These are phyloP conservation scores for Sphinx pinastri DNA, from an alignment of 2,888 invertebrate genomes.

Conservation along the genomic window DNA sequence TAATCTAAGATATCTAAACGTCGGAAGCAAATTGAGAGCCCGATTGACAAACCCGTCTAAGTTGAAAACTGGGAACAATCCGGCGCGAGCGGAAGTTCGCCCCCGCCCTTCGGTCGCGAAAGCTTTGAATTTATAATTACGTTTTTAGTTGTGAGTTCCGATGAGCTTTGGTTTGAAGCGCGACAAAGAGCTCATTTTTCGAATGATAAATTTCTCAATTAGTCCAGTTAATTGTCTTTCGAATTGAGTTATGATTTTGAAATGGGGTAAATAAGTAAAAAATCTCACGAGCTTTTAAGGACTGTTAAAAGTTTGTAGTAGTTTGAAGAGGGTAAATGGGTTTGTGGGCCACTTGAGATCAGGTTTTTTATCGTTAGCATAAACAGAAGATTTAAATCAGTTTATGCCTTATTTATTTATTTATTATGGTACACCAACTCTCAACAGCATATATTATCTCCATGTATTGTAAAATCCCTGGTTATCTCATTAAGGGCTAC, in stretches of 20 bases:
- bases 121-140: slow-evolving; percentile 47
- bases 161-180: slow-evolving; percentile 23
- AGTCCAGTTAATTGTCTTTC: slow-evolving; percentile 5
- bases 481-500: no score
- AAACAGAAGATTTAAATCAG: no score
- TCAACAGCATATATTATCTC: no score
- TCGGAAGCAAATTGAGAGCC: slow-evolving; percentile 23
- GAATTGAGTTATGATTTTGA: slow-evolving; percentile 7
- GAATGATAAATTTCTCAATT: slow-evolving; percentile 23
- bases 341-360: no score
- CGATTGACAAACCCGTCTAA: slow-evolving; percentile 25
- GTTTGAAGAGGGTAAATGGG: no score
- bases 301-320: no score
- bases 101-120: slow-evolving; percentile 10
- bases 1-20: neutral
- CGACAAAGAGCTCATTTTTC: slow-evolving; percentile 27
- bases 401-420: no score
- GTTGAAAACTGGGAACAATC: slow-evolving; percentile 39
- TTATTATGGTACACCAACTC: no score
- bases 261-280: neutral
- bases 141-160: slow-evolving; percentile 39
- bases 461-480: no score
- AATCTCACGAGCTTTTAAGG: no score
- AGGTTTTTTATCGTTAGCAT: no score
- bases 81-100: slow-evolving; percentile 37